Base-by-base conservation (phyloP, 2,888 invertebrate species). In the Stegana nigrithorax region DNA sequence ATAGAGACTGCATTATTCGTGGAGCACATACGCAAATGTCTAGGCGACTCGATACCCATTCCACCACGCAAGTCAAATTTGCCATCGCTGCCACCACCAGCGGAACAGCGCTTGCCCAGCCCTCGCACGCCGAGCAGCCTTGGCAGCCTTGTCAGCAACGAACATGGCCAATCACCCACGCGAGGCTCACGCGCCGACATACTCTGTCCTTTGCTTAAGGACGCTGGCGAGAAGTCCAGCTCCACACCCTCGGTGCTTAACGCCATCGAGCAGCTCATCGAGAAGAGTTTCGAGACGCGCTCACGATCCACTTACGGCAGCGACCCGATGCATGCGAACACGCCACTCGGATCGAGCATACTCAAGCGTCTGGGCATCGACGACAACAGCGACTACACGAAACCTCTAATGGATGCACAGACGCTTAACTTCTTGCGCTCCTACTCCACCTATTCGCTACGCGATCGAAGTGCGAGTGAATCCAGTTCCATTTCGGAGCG, bases 231-330 rank as follows among this genome's bases (percentile, higher is more conserved):
- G 62, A 91, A 91, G 79, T 64, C 67, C 5, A 92, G 91, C 10
- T 92, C 92, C 10, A 92, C 94, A 1, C 94, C 95, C 10, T 96
- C 96, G 1, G 97, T 97, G 55, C 88, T 98, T 55, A 96, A 96
- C 83, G 97, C 97, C 57, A 95, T 98, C 83, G 97, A 98, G 85
- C 96, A 96, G 83, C 88, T 98, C 75, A 97, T 98, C 82, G 97
- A 97, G 84, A 96, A 97, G 84, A 97, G 97, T 86, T 98, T 98
- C 83, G 97, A 96, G 82, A 94, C 95, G 4, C 88, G 95, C 61
- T 90, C 92, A 19, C 89, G 94, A 42, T 93, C 93, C 1, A 57
- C 63, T 0, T 8, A n/a, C 2, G 21, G 39, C 32, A 10, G 63
- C 58, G 87, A 65, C 1, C 25, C 63, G 19, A 82, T 84, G 4